Evolutionary conservation across 2,888 invertebrate genomes (phyloP), one percentile per base, ranked within the genome.

Genomic region (Dendrolimus pini): DNA sequence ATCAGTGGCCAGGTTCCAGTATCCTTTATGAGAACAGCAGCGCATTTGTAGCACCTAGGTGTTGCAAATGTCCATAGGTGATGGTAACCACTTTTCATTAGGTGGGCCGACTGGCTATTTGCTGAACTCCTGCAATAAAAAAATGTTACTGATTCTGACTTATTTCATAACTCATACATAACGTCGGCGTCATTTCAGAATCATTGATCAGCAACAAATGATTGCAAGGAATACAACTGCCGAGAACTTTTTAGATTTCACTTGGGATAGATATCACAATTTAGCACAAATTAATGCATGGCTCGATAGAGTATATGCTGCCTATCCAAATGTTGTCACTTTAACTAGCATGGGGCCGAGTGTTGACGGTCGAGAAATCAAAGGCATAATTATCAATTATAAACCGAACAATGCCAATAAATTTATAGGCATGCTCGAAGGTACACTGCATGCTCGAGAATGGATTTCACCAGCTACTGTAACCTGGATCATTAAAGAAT

Each of bases 361-460:
- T 1, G 92, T 91, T 62, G 93, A 95, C 79, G 91, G 91, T 0
- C 91, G 94, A 63, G 80, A 89, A 2, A 93, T 95, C 55, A 89
- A 90, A 65, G 94, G 94, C 52, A 89, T 88, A 1, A 70, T 75
- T 14, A 78, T 89, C 0, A 81, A 90, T 60, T 91, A 88, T 65
- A 77, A 85, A 3, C 71, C 77, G 1, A 75, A 76, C 18, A 91
- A 78, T 64, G 78, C 72, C 54, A 75, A 91, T 54, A 89, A 91
- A 58, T 58, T 70, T 0, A 74, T 82, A 57, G 93, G 91, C 14
- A 86, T 94, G 55, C 86, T 94, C 55, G 94, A 94, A 77, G 92
- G 90, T 14, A 89, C 91, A 7, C 93, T 95, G 58, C 95, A 95
- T 74, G 94, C 95, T 0, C 92, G 96, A 54, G 96, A 96, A 82